Evolutionary conservation across 2,888 invertebrate genomes (phyloP), one percentile per base, ranked within the genome.

Genomic region (Acanthosepion lycidas): DNA sequence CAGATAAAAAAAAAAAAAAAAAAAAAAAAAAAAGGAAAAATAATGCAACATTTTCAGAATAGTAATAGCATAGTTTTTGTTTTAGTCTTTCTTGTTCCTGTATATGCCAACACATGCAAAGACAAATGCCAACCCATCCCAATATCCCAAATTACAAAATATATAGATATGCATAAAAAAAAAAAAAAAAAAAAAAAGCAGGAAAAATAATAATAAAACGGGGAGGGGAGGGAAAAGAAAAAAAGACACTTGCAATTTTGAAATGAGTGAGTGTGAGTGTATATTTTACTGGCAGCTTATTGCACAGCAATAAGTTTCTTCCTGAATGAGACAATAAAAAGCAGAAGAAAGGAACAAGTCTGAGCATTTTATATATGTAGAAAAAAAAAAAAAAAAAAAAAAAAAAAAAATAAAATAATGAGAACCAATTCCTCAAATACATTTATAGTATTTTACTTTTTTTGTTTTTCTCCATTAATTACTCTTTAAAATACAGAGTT

Each of bases 31-130:
- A n/a, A n/a, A n/a, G n/a, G n/a, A n/a, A n/a, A 23, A 23, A 6
- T 59, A 59, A 59, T 59, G 23, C 59, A 59, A 78, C 78, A 33
- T 78, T 78, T 78, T 78, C n/a, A 78, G 55, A 55, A 18, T 59
- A 59, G 59, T 78, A 78, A 78, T 78, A 78, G 78, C n/a, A 5
- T 78, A 15, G 15, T 33, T n/a, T n/a, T 78, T 59, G 59, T 33
- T 78, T 78, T 78, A 78, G 78, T 78, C 78, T 78, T 78, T 59
- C 59, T 23, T 78, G 78, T 78, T 78, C n/a, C n/a, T 78, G 78
- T n/a, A 78, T 78, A 78, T 78, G n/a, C n/a, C 78, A 78, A 78
- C 78, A 78, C 78, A 78, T 78, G 78, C 78, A 78, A 78, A 78
- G 78, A 78, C 78, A 78, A 78, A n/a, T 78, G 78, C n/a, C 78